These are phyloP conservation scores for Tragulus kanchil DNA, from an alignment of 2,113 vertebrate species.

Conservation along the genomic window DNA sequence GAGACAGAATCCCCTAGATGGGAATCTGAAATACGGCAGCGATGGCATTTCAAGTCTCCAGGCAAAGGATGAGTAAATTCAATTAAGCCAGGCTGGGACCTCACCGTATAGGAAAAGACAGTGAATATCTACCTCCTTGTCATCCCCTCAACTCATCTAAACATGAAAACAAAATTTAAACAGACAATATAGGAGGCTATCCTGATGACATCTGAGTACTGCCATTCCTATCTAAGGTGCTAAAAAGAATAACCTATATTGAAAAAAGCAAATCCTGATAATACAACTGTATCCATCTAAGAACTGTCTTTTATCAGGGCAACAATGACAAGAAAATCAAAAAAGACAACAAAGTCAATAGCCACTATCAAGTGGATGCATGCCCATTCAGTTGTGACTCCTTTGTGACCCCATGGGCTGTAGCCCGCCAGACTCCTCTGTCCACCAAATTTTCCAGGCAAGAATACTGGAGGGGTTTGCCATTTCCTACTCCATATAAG, in stretches of 20 bases:
- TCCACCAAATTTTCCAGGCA: too few species aligned
- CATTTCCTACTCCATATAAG: neutral
- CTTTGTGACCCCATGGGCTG: too few species aligned
- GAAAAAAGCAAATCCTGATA: constrained; percentile 25
- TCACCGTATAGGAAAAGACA: neutral
- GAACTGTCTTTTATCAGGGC: neutral
- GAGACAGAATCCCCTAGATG: constrained; percentile 17
- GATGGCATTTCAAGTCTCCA: neutral
- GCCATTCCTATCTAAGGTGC: neutral
- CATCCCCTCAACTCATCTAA: neutral
- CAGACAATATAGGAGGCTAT: neutral
- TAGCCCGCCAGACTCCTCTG: too few species aligned
- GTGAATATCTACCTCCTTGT: neutral
- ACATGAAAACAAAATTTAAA: neutral
- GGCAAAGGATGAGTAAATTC: neutral
- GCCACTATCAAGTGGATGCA: too few species aligned
- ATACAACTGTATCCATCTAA: neutral
- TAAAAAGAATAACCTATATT: neutral
- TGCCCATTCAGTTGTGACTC: too few species aligned
- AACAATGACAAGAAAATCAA: neutral
- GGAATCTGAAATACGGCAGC: constrained; percentile 42
- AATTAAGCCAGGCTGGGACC: neutral
- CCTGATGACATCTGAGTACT: neutral
- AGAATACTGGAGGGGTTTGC: too few species aligned
- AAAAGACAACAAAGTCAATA: neutral